These are phyloP conservation scores for Cottus gobio DNA, from an alignment of 2,113 vertebrate genomes.

Conservation along the genomic window DNA sequence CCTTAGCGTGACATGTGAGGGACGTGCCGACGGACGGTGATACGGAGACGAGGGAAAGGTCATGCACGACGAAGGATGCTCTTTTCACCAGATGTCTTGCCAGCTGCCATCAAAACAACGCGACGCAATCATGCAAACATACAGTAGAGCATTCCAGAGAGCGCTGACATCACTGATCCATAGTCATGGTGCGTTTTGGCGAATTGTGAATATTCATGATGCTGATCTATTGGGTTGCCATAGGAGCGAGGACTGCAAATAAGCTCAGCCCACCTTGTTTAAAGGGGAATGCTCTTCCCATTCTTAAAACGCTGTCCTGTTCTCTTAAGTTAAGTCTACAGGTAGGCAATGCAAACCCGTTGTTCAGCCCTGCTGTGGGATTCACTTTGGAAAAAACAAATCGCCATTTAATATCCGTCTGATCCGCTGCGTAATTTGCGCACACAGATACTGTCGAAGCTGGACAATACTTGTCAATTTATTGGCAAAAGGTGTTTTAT, in stretches of 20 bases:
- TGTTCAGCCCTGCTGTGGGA: constrained; percentile 27
- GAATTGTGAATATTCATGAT: constrained; percentile 93
- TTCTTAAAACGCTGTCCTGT: constrained; percentile 75
- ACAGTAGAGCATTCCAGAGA: constrained; percentile 75
- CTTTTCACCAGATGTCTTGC: constrained; percentile 55
- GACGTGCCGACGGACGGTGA: constrained; percentile 69
- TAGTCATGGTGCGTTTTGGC: constrained; percentile 85
- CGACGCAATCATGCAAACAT: constrained; percentile 65
- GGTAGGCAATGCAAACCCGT: constrained; percentile 48
- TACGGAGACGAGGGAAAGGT: constrained; percentile 75
- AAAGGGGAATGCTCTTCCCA: constrained; percentile 82
- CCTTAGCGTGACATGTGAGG: constrained; percentile 80
- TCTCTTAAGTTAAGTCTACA: constrained; percentile 64
- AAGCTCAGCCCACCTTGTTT: constrained; percentile 93
- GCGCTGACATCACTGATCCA: constrained; percentile 90
- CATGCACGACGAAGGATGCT: constrained; percentile 75
- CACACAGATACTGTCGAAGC: constrained; percentile 14
- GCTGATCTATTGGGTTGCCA: constrained; percentile 94
- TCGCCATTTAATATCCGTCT: neutral
- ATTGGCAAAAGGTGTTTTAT: neutral
- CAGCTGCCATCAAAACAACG: constrained; percentile 71
- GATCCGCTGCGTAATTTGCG: constrained; percentile 66
- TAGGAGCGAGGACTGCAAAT: constrained; percentile 91
- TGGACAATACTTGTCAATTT: neutral
- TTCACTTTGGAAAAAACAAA: neutral